Evolutionary conservation across 1,140 invertebrate genomes (phyloP).

Genomic region (Rhopalosiphum padi): DNA sequence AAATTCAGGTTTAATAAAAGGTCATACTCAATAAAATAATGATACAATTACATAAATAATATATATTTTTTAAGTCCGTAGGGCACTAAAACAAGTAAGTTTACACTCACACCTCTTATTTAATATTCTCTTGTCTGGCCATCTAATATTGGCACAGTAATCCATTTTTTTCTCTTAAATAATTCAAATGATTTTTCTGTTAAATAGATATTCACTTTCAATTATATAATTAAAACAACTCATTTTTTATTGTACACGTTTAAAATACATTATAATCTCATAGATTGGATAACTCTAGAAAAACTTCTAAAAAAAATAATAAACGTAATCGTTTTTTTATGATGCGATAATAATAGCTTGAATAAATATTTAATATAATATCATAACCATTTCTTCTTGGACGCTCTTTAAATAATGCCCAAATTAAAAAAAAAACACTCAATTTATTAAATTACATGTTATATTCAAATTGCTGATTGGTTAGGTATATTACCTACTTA

Average conservation of each 20-base stretch:
- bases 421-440: neutral
- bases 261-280: neutral
- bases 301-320: neutral
- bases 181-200: neutral
- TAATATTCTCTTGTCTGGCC: neutral
- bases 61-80: neutral
- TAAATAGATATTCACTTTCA: neutral
- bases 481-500: neutral
- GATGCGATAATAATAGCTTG: neutral
- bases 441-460: neutral
- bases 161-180: neutral
- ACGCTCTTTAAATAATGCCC: neutral
- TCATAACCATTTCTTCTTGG: neutral
- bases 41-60: conserved; percentile 42
- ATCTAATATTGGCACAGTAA: neutral
- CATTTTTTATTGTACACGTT: neutral
- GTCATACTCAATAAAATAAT: conserved; percentile 38
- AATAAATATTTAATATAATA: neutral
- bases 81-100: conserved; percentile 10
- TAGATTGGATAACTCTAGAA: neutral
- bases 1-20: conserved; percentile 43
- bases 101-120: neutral
- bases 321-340: neutral
- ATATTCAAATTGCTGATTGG: neutral
- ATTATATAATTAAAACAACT: neutral